Conservation (phyloP, 2,113 vertebrate species). For the Pterocles burchelli region DNA sequence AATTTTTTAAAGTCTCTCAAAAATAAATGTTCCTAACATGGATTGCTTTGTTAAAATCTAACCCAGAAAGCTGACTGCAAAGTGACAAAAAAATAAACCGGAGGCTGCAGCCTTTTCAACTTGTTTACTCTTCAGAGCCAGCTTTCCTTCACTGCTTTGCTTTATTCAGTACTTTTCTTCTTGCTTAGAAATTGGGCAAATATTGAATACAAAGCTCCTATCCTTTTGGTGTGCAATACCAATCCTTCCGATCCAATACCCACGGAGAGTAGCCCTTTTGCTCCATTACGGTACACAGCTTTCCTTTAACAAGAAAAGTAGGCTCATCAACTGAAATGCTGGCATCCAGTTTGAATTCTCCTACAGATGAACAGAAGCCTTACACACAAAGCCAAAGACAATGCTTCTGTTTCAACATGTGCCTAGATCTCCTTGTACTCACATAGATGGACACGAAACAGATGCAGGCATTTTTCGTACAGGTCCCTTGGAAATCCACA, state of each 20-base stretch:
- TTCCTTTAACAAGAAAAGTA: neutral
- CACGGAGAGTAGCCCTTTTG: neutral
- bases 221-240: neutral
- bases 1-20: neutral
- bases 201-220: neutral
- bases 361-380: neutral
- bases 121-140: neutral
- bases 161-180: neutral
- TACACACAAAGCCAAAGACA: neutral
- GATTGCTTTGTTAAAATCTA: neutral
- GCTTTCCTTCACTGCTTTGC: neutral
- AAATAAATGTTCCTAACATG: neutral
- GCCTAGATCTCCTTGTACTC: neutral
- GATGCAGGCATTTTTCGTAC: neutral
- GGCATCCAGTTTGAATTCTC: neutral
- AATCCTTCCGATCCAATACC: neutral
- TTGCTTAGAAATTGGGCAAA: neutral
- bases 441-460: neutral
- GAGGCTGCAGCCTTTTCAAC: neutral
- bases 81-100: neutral
- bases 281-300: neutral
- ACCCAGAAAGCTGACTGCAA: neutral
- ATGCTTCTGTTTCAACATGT: neutral
- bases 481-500: neutral
- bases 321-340: neutral